Evolutionary conservation across 30 jellyfish, hydroid and myxozoan species (phyloP).

Genomic region (Rhopilema esculentum): DNA sequence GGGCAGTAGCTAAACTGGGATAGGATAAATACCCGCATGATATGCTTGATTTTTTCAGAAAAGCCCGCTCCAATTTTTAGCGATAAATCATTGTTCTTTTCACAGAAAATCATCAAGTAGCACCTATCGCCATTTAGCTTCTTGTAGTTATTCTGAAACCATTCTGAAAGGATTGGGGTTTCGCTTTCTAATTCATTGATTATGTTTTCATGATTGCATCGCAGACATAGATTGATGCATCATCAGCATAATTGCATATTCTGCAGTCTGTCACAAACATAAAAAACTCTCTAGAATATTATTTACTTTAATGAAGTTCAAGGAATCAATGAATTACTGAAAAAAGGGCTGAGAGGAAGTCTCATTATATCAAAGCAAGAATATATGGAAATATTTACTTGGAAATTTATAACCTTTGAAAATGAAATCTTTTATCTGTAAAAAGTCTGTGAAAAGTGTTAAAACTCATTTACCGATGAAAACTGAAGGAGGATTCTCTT

Average conservation of each 20-base stretch:
- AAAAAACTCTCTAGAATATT: no score
- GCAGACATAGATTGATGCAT: background rate
- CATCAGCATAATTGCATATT: constrained; percentile 2
- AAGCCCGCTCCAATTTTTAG: constrained; percentile 28
- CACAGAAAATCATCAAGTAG: constrained; percentile 40
- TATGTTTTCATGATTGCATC: constrained; percentile 4
- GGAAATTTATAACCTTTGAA: no score
- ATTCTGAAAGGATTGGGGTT: constrained; percentile 1
- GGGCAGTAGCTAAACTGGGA: constrained; percentile 18
- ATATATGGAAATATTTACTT: no score
- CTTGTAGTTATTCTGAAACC: constrained; percentile 7
- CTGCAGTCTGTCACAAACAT: background rate
- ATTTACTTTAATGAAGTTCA: no score
- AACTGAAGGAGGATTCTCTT: no score
- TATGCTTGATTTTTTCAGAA: constrained; percentile 19
- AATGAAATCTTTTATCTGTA: no score
- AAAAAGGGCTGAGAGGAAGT: no score
- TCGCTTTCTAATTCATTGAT: constrained; percentile 1
- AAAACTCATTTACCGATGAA: no score
- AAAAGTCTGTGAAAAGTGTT: no score
- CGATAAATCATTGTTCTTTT: constrained; percentile 7
- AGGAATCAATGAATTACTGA: no score
- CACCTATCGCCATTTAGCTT: constrained; percentile 20
- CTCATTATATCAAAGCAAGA: no score
- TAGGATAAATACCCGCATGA: constrained; percentile 34